Evolutionary conservation across 2,797 vertebrate genomes (phyloP).

Genomic region (Intellagama lesueurii): DNA sequence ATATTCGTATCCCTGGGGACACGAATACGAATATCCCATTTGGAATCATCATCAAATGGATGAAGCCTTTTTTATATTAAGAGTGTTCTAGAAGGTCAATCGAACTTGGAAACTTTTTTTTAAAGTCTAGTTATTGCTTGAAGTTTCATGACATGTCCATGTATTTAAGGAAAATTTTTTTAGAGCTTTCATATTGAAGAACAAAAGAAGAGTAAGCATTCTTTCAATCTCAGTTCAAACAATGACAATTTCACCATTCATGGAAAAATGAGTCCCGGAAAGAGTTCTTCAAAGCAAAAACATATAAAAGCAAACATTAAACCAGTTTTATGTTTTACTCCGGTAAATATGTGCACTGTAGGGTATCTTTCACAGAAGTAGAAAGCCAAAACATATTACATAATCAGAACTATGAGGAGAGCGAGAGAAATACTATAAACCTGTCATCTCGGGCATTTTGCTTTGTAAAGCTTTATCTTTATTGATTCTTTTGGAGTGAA

Average conservation of each 20-base stretch:
- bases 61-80: background rate
- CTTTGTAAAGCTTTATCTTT: slow-evolving; percentile 56
- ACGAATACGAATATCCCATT: too few relatives aligned
- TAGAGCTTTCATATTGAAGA: slow-evolving; percentile 37
- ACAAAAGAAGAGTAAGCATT: slow-evolving; percentile 45
- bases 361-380: slow-evolving; percentile 32
- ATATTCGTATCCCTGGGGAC: too few relatives aligned
- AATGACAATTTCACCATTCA: slow-evolving; percentile 45
- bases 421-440: slow-evolving; percentile 51
- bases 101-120: background rate
- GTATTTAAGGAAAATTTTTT: slow-evolving; percentile 1
- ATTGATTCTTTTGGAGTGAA: slow-evolving; percentile 68
- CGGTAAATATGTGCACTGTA: slow-evolving; percentile 44
- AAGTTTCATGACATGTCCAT: background rate
- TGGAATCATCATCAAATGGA: background rate
- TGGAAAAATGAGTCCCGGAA: slow-evolving; percentile 36
- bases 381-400: slow-evolving; percentile 33
- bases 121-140: background rate
- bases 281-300: slow-evolving; percentile 30
- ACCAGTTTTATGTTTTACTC: slow-evolving; percentile 40
- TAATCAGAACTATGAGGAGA: slow-evolving; percentile 48
- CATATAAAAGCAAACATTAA: slow-evolving; percentile 26
- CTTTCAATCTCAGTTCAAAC: slow-evolving; percentile 38
- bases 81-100: background rate
- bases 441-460: slow-evolving; percentile 45